These are phyloP conservation scores for Dromaius novaehollandiae DNA, from an alignment of 2,113 vertebrate genomes.

Conservation along the genomic window DNA sequence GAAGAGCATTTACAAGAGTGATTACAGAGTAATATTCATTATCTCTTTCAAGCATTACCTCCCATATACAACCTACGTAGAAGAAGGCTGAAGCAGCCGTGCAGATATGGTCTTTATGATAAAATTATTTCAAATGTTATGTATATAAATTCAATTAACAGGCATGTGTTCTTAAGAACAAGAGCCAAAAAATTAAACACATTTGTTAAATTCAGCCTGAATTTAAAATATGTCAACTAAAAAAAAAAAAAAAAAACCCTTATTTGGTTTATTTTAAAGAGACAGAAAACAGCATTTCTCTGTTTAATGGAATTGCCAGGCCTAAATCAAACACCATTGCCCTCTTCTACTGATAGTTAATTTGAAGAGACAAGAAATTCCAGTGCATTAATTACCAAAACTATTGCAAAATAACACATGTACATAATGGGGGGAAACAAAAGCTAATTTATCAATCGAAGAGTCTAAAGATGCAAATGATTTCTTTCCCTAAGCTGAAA, in stretches of 20 bases:
- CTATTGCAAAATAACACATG: rapidly evolving
- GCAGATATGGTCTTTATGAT: neutral
- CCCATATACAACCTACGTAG: neutral
- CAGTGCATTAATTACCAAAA: neutral
- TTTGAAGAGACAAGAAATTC: constrained; percentile 9
- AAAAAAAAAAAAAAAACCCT: neutral
- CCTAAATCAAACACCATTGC: neutral
- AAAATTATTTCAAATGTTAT: neutral
- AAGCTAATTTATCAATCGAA: neutral
- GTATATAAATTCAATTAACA: neutral
- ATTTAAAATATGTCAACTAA: neutral
- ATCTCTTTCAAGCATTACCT: neutral
- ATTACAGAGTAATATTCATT: neutral
- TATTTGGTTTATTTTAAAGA: constrained; percentile 3
- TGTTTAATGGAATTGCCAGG: neutral
- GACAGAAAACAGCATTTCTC: neutral
- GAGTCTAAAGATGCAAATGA: neutral
- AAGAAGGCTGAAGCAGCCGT: neutral
- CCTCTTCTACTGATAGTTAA: neutral
- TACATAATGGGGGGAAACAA: neutral
- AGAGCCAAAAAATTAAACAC: neutral
- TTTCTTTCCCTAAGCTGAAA: neutral
- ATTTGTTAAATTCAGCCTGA: neutral
- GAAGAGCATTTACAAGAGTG: neutral
- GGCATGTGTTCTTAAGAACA: neutral